Conservation (phyloP, 2,888 invertebrate species). For the Dinocampus coccinellae region DNA sequence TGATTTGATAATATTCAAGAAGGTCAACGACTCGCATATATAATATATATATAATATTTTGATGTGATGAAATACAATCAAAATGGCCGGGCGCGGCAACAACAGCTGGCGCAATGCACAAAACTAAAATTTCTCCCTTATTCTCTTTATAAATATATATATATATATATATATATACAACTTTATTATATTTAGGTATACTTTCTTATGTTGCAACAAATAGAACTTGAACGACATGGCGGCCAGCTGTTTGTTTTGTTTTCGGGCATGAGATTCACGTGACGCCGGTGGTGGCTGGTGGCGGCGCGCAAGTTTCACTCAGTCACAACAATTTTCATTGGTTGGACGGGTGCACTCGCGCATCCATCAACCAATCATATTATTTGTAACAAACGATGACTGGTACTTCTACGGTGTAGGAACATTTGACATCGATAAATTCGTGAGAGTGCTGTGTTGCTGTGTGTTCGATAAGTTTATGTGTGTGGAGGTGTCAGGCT, state of each 20-base stretch:
- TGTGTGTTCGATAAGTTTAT: conserved; percentile 40
- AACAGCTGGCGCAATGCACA: too few species aligned
- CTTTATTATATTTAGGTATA: too few species aligned
- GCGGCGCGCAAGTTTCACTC: conserved; percentile 56
- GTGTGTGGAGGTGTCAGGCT: conserved; percentile 74
- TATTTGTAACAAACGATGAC: conserved; percentile 62
- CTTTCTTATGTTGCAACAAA: background rate
- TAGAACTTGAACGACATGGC: conserved; percentile 6
- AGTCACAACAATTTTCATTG: conserved; percentile 70
- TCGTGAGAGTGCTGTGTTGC: conserved; percentile 73
- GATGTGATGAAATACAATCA: too few species aligned
- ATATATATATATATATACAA: too few species aligned
- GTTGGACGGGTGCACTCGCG: conserved; percentile 71
- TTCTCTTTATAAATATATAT: too few species aligned
- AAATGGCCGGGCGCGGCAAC: too few species aligned
- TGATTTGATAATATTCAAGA: too few species aligned
- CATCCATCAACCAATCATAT: conserved; percentile 70
- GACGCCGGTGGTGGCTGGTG: conserved; percentile 69
- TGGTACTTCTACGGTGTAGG: conserved; percentile 72
- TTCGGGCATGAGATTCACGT: conserved; percentile 81
- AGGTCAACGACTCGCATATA: too few species aligned
- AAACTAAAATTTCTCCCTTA: too few species aligned
- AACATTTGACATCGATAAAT: conserved; percentile 78
- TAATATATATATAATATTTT: too few species aligned
- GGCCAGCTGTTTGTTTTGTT: conserved; percentile 76